Conservation (phyloP, 2,113 vertebrate species). For the Pardalotus punctatus region DNA sequence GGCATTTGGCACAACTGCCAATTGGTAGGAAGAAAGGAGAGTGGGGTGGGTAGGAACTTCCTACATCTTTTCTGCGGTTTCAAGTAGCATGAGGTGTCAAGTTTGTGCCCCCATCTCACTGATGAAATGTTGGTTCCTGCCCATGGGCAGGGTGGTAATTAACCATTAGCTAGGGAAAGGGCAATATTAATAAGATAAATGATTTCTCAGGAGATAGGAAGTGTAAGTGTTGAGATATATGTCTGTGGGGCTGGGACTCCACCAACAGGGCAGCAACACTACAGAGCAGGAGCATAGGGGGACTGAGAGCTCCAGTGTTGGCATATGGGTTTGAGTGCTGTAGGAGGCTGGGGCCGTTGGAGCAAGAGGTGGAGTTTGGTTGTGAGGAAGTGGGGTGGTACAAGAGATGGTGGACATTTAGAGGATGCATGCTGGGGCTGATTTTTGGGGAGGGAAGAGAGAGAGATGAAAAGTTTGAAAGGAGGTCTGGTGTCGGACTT, state of each 20-base stretch:
- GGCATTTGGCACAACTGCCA: not conserved
- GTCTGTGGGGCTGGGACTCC: not conserved
- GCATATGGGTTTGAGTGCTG: not conserved
- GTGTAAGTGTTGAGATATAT: fast-evolving
- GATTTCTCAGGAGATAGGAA: not conserved
- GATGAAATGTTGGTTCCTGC: not conserved
- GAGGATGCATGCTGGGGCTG: not conserved
- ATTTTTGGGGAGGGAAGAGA: not conserved
- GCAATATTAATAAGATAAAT: not conserved
- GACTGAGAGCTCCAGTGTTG: not conserved
- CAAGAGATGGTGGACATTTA: not conserved
- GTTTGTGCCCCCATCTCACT: not conserved
- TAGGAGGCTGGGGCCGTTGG: not conserved
- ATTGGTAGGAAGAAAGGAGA: not conserved
- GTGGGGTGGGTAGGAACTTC: not conserved
- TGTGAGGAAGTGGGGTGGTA: not conserved
- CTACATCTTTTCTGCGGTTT: not conserved
- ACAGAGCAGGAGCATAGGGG: not conserved
- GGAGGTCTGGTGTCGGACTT: not conserved
- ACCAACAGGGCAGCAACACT: fast-evolving
- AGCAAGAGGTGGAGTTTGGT: not conserved
- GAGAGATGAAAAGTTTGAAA: not conserved
- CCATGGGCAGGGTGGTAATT: not conserved
- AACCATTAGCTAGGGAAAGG: not conserved
- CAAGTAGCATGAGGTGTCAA: not conserved